Conservation (phyloP, 2,113 vertebrate genomes). For the Bungarus multicinctus region DNA sequence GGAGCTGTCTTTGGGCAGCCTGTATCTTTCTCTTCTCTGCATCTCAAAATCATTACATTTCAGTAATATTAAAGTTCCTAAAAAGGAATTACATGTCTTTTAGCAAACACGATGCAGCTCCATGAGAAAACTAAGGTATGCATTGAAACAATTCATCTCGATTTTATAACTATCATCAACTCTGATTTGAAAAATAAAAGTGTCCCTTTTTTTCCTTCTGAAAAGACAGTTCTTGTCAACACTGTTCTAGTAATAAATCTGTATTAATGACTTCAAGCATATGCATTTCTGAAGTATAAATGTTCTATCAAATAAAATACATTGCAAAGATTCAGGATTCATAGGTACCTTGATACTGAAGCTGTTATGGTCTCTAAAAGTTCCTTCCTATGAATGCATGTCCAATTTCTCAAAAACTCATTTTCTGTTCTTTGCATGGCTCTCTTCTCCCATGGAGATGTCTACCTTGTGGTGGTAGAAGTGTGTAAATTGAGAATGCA, state of each 20-base stretch:
- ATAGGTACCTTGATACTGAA: not conserved
- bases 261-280: not conserved
- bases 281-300: not conserved
- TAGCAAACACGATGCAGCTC: not conserved
- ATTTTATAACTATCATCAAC: not conserved
- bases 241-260: not conserved
- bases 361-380: not conserved
- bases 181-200: not conserved
- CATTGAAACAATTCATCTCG: not conserved
- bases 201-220: not conserved
- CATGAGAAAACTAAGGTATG: not conserved
- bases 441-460: not conserved
- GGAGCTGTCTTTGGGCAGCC: not conserved
- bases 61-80: not conserved
- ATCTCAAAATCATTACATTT: not conserved
- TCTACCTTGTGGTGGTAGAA: not conserved
- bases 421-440: not conserved
- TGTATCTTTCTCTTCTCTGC: not conserved
- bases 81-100: not conserved
- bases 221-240: not conserved
- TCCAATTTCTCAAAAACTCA: not conserved
- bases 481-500: too few relatives aligned
- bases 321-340: not conserved
- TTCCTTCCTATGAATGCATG: not conserved
- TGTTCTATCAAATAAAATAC: not conserved